Percentiles rank a stretch among this genome's conserved stretches.
These are phyloP conservation scores for Poeciliopsis presidionis DNA, from an alignment of 2,797 vertebrate genomes.

Conservation along the genomic window DNA sequence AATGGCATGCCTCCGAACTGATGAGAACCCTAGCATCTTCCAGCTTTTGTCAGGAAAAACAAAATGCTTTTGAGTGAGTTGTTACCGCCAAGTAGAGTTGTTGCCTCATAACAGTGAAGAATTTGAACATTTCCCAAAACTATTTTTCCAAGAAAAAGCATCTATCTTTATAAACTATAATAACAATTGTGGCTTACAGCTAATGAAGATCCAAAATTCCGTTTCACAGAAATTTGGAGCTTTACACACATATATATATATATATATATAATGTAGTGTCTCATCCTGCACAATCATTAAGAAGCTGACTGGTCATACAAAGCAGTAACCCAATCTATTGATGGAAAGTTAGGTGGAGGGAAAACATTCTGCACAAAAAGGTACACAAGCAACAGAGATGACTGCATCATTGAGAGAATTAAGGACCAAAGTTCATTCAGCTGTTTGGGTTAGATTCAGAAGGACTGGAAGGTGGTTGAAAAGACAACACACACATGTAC, in stretches of 20 bases:
- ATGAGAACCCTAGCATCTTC: constrained; percentile 28
- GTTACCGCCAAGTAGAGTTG: constrained; percentile 14
- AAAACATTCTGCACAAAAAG: neutral
- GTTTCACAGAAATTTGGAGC: neutral
- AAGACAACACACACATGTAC: neutral
- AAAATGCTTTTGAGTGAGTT: constrained; percentile 30
- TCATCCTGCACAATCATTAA: neutral
- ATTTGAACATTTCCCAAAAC: constrained; percentile 25
- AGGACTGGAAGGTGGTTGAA: neutral
- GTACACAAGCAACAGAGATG: neutral
- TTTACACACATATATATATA: neutral
- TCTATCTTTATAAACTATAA: constrained; percentile 17
- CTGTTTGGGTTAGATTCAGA: neutral
- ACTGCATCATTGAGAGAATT: neutral
- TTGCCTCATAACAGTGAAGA: constrained; percentile 33
- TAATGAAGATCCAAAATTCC: neutral
- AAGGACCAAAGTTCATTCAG: neutral
- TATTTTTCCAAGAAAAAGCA: constrained; percentile 22
- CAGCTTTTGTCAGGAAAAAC: constrained; percentile 27
- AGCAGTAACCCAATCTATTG: neutral
- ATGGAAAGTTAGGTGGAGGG: neutral
- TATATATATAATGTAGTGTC: neutral
- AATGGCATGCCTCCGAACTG: constrained; percentile 42
- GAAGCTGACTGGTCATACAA: neutral
- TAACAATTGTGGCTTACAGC: neutral